These are phyloP conservation scores for Caenorhabditis remanei DNA, from an alignment of 1,140 invertebrate genomes.

Conservation along the genomic window DNA sequence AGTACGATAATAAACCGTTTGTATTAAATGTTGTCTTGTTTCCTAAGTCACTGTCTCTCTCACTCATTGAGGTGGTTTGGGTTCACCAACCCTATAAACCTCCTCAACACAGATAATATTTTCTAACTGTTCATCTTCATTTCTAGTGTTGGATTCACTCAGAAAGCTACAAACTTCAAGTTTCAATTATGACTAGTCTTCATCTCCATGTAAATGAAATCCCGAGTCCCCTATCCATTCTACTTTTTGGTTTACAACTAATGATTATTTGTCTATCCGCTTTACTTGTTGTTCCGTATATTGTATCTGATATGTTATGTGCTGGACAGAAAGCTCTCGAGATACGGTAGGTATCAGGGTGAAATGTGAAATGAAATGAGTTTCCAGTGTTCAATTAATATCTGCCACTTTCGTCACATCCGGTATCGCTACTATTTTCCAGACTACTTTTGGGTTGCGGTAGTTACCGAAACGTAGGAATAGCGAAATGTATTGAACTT, in stretches of 20 bases:
- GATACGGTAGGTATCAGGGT: slow-evolving; percentile 40
- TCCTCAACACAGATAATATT: no score
- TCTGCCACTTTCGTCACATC: slow-evolving; percentile 66
- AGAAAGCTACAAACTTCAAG: no score
- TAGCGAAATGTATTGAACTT: background rate
- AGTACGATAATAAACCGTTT: no score
- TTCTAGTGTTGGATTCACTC: no score
- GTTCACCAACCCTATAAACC: no score
- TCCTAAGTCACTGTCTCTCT: no score
- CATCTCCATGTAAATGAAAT: slow-evolving; percentile 59
- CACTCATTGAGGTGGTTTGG: no score
- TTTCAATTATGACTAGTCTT: background rate
- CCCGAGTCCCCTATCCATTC: slow-evolving; percentile 19
- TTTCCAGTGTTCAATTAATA: slow-evolving; percentile 59
- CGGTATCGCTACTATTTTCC: slow-evolving; percentile 64
- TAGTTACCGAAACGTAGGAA: background rate
- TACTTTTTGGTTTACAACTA: slow-evolving; percentile 66
- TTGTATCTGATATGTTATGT: slow-evolving; percentile 63
- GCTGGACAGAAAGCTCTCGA: slow-evolving; percentile 54
- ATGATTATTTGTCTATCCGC: slow-evolving; percentile 66
- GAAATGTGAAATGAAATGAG: no score
- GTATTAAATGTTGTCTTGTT: no score
- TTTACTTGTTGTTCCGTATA: slow-evolving; percentile 64
- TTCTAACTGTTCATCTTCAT: no score
- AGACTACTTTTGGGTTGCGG: slow-evolving; percentile 62